A percentile compares a stretch with the other conserved stretches of the same genome.
Conservation (phyloP, 2,113 vertebrate genomes). For the Mus pahari region DNA sequence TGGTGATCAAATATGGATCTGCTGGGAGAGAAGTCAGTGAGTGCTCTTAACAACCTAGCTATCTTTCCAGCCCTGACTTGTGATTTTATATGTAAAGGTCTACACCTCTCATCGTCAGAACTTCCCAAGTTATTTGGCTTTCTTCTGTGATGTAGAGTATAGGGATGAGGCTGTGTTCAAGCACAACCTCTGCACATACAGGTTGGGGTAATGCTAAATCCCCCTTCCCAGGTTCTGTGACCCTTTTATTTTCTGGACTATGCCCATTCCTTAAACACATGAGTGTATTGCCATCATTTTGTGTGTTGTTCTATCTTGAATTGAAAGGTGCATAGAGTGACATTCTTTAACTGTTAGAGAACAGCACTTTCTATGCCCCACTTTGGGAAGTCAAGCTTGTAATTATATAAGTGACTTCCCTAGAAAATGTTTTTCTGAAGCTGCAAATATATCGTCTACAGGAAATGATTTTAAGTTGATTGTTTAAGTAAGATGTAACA, state of each 20-base stretch:
- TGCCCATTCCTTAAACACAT: neutral
- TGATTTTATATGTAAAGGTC: neutral
- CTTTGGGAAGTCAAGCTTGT: slow-evolving; percentile 45
- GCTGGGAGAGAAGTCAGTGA: neutral
- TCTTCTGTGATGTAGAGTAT: neutral
- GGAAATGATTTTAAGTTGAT: slow-evolving; percentile 35
- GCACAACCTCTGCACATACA: fast-evolving
- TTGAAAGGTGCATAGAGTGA: slow-evolving; percentile 27
- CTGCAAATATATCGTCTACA: slow-evolving; percentile 27
- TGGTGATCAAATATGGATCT: neutral
- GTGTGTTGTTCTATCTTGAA: neutral
- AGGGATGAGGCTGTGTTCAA: neutral
- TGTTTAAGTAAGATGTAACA: slow-evolving; percentile 58
- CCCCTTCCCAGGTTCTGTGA: neutral
- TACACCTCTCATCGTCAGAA: neutral
- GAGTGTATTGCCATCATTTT: neutral
- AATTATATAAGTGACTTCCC: slow-evolving; percentile 25
- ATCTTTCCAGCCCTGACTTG: too few species aligned
- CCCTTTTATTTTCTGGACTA: neutral
- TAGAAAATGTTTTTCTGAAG: slow-evolving; percentile 45
- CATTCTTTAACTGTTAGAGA: neutral
- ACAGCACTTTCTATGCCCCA: neutral
- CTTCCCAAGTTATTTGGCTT: neutral
- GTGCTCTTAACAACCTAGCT: neutral
- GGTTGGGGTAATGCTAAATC: neutral